Evolutionary conservation across 2,797 vertebrate species (phyloP), one percentile per base, ranked within the genome.

Genomic region (Tangara arthus): DNA sequence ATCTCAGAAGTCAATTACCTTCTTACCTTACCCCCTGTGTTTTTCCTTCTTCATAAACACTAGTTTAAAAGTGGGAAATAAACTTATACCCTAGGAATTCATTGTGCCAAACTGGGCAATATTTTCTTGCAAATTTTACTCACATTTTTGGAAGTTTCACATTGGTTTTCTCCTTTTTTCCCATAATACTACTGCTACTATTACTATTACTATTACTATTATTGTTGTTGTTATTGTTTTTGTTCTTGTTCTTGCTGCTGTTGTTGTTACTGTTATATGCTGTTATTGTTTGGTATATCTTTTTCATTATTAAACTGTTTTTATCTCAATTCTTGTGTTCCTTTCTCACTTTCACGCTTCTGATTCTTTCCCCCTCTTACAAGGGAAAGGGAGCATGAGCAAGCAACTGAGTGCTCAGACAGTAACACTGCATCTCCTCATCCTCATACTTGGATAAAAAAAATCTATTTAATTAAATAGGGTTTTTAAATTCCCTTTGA

Each of bases 301-400:
- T 88, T 39, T 39, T 32, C 28, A 42, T 56, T 65, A 9, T 37
- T 39, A 21, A 57, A 34, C 12, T 65, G 6, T 24, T 59, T 73
- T 60, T 53, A 47, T 47, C 15, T 15, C 6, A 53, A 20, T 60
- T 44, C 7, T 9, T 41, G 21, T 34, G 3, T 39, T 41, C 46
- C 32, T 72, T 82, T 9, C 4, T 9, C 6, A 30, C 9, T 72
- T 61, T 34, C 39, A 44, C 9, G 6, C 28, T 66, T 72, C 37
- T 60, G 14, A 73, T 41, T 59, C 27, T 72, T 78, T 9, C 3
- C 9, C 3, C 3, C 12, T 70, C 14, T 8, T 34, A 26, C 27
- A 5, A 21, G 2, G 4, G 30, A 32, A 73, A 1, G 0, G 5
- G 3, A 12, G 1, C 22, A 24, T 34, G 46, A 60, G 15, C 1